Base-by-base conservation (phyloP, 2,113 vertebrate species). In the Hippolais icterina region DNA sequence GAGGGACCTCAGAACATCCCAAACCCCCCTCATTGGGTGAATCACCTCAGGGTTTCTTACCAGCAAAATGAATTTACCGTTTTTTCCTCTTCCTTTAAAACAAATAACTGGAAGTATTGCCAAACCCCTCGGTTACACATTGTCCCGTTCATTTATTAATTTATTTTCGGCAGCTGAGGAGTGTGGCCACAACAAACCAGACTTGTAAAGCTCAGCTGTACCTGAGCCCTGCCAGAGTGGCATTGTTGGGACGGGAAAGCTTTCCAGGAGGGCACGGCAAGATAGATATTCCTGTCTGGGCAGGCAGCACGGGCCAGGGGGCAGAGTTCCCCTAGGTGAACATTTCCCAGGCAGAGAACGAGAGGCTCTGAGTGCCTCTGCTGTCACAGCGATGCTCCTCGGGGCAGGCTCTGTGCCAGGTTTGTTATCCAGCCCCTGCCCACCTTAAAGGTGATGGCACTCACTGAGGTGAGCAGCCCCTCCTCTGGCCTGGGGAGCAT, bases 91-190 rank as follows among this genome's bases (percentile, higher is more conserved):
- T 65, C 25, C 65, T 78, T 47, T 52, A 16, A 29, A 52, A 53
- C 15, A 39, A 91, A 18, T 5, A 12, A 57, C n/a, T 50, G 57
- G 7, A 35, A 69, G 46, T 15, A 27, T 14, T 65, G 42, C 74
- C 31, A 22, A 46, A 47, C 7, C 11, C 35, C 12, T 52, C 35
- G 5, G 22, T 52, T 33, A 4, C 22, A n/a, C n/a, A 3, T 18
- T n/a, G 39, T 13, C 53, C 2, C 5, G 0, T 24, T 15, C 3
- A 5, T 63, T 52, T 54, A 2, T 66, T 41, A 24, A n/a, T 86
- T 78, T 39, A 5, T 57, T 69, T 60, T 19, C 63, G 59, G 29
- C 12, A 66, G 63, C 15, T 5, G 66, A 68, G 57, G 71, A 1
- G 2, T 16, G 69, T 20, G 66, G 74, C 37, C 23, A 33, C 49